A percentile compares a stretch with the other conserved stretches of the same genome.
Evolutionary conservation across 2,888 invertebrate species (phyloP).

Genomic region (Euclidia mi): DNA sequence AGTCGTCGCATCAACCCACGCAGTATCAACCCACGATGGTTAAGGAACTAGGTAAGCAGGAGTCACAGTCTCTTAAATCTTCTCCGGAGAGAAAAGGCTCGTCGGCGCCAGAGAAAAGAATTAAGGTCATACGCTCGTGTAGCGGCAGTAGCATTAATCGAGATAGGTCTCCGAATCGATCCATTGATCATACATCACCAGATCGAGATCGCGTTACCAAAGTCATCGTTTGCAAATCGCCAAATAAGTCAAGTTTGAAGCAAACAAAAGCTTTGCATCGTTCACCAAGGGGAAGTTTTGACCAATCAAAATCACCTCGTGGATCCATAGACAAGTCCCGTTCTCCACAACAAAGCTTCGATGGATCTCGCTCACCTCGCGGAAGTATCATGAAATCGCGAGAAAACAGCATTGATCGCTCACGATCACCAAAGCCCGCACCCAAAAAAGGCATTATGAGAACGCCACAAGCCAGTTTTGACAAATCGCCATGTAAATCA

Average conservation of each 20-base stretch:
- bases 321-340: constrained; percentile 89
- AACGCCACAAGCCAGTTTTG: constrained; percentile 86
- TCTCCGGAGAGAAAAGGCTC: constrained; percentile 82
- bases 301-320: constrained; percentile 85
- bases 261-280: constrained; percentile 80
- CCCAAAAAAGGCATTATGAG: constrained; percentile 88
- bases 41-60: constrained; percentile 96
- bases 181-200: constrained; percentile 71
- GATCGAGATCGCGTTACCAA: constrained; percentile 86
- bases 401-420: constrained; percentile 82
- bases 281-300: constrained; percentile 90
- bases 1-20: constrained; percentile 97
- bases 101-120: constrained; percentile 74
- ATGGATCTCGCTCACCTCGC: constrained; percentile 85
- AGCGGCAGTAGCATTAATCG: constrained; percentile 87
- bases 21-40: constrained; percentile 97
- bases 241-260: constrained; percentile 85
- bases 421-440: constrained; percentile 84
- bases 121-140: constrained; percentile 88
- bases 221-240: constrained; percentile 87
- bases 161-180: constrained; percentile 81
- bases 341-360: constrained; percentile 90
- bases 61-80: constrained; percentile 87
- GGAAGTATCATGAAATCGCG: constrained; percentile 87
- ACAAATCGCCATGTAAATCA: constrained; percentile 84